These are phyloP conservation scores for Hirundo rustica DNA, from an alignment of 2,797 vertebrate species.

Conservation along the genomic window DNA sequence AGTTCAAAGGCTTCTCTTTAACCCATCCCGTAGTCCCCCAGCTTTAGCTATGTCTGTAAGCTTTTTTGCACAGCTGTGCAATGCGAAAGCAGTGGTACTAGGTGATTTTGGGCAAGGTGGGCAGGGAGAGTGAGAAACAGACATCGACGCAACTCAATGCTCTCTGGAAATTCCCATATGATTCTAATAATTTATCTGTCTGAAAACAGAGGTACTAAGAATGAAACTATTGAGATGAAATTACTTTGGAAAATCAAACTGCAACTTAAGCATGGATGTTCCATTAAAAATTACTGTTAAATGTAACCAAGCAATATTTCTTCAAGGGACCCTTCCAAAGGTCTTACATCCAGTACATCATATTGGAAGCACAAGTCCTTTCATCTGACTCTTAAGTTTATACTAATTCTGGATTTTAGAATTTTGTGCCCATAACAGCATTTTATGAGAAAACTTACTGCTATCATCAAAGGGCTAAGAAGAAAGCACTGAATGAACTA, in stretches of 20 bases:
- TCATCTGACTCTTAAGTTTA: background rate
- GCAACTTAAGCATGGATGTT: background rate
- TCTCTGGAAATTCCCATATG: background rate
- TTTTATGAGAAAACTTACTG: background rate
- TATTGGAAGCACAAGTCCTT: background rate
- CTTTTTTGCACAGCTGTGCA: background rate
- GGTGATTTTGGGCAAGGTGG: background rate
- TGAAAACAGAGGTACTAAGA: background rate
- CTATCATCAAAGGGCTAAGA: background rate
- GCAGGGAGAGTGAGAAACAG: background rate
- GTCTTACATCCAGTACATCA: background rate
- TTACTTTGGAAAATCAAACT: background rate
- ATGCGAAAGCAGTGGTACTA: background rate
- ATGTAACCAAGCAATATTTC: background rate
- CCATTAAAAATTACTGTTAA: background rate
- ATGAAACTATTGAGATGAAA: background rate
- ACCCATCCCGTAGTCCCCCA: background rate
- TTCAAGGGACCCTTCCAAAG: background rate
- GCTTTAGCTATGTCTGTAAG: background rate
- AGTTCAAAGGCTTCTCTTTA: background rate
- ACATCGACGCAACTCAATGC: background rate
- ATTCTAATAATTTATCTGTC: background rate
- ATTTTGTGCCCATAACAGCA: background rate
- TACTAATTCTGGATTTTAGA: background rate
- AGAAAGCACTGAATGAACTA: background rate